A percentile compares a stretch with the other conserved stretches of the same genome.
Conservation (phyloP, 2,888 invertebrate species). For the Priapulus caudatus region DNA sequence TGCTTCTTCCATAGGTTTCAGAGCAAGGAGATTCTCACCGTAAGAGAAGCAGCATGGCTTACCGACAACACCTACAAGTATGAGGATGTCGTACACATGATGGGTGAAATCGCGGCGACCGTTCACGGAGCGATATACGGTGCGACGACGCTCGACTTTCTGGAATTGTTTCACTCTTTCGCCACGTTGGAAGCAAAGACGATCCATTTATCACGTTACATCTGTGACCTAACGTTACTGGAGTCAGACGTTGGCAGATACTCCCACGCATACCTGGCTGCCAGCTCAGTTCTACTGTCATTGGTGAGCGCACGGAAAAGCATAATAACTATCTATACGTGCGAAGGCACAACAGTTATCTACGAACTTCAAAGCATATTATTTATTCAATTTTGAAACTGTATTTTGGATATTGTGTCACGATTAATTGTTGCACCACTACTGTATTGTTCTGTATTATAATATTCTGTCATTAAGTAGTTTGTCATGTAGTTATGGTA, state of each 20-base stretch:
- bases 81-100: constrained; percentile 37
- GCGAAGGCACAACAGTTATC: too few relatives aligned
- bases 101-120: constrained; percentile 35
- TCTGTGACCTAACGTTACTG: constrained; percentile 32
- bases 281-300: constrained; percentile 29
- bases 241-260: constrained; percentile 34
- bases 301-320: constrained; percentile 24
- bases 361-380: too few relatives aligned
- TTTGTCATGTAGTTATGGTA: too few relatives aligned
- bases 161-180: constrained; percentile 26
- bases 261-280: constrained; percentile 31
- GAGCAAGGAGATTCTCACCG: constrained; percentile 35
- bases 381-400: too few relatives aligned
- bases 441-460: too few relatives aligned
- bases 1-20: too few relatives aligned
- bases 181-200: constrained; percentile 22
- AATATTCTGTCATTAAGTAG: too few relatives aligned
- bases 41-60: constrained; percentile 36
- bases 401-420: too few relatives aligned
- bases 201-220: constrained; percentile 29
- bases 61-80: constrained; percentile 38
- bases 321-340: too few relatives aligned
- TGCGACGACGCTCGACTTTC: constrained; percentile 31
- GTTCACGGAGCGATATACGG: constrained; percentile 29
- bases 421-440: too few relatives aligned